Conservation (phyloP, 2,888 invertebrate species). For the Morinoia aosen region DNA sequence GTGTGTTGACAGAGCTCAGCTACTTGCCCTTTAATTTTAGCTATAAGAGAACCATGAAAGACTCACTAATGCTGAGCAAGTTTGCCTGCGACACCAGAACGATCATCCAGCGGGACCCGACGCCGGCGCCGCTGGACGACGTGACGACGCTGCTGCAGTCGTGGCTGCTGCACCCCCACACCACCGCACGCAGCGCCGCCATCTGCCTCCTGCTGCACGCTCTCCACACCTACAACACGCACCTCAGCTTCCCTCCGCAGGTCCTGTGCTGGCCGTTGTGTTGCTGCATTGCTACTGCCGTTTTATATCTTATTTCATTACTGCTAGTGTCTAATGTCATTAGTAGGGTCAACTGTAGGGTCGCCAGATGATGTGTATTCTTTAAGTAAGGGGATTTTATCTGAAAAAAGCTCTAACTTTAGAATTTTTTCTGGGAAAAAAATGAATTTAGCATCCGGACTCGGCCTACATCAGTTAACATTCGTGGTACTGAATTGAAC, state of each 20-base stretch:
- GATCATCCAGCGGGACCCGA: constrained; percentile 66
- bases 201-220: constrained; percentile 62
- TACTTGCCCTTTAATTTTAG: too few species aligned
- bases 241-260: constrained; percentile 60
- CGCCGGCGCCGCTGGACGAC: constrained; percentile 65
- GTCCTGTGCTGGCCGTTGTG: not conserved
- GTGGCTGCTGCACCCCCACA: constrained; percentile 60
- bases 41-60: too few species aligned
- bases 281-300: not conserved
- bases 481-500: too few species aligned
- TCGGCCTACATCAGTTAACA: too few species aligned
- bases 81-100: constrained; percentile 54
- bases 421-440: too few species aligned
- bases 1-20: too few species aligned
- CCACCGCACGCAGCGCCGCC: constrained; percentile 59
- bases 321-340: too few species aligned
- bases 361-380: too few species aligned
- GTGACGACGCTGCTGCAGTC: constrained; percentile 66
- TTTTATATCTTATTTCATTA: not conserved
- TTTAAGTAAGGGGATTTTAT: too few species aligned
- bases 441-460: too few species aligned
- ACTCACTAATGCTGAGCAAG: not conserved
- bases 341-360: too few species aligned
- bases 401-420: too few species aligned
- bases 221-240: constrained; percentile 63